Conservation (phyloP, 2,113 vertebrate species). For the Sinocyclocheilus grahami region DNA sequence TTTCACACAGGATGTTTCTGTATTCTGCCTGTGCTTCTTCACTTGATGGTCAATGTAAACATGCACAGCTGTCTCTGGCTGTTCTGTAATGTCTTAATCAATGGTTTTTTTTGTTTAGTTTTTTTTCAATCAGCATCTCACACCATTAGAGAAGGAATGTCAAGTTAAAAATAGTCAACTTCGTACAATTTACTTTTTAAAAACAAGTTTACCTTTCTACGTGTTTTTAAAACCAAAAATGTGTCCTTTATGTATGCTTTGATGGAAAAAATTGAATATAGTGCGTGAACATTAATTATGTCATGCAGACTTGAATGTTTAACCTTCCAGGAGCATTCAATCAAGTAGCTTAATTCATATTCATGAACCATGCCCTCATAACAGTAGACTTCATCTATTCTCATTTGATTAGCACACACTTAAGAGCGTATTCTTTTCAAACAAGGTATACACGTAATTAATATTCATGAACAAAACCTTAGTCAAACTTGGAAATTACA, state of each 20-base stretch:
- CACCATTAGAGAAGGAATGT: not conserved
- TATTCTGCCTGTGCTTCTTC: not conserved
- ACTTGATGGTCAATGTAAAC: too few species aligned
- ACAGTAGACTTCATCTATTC: not conserved
- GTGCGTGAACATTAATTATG: not conserved
- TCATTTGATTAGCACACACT: not conserved
- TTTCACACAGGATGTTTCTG: not conserved
- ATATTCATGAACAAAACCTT: not conserved
- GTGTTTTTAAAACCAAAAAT: not conserved
- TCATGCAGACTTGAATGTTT: not conserved
- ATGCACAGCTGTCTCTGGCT: too few species aligned
- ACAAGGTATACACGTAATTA: not conserved
- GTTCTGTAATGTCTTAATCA: too few species aligned
- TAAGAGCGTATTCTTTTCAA: not conserved
- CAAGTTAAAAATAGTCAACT: not conserved
- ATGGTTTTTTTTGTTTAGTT: too few species aligned
- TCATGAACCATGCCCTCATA: constrained; percentile 3
- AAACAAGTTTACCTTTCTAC: not conserved
- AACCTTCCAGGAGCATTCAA: not conserved
- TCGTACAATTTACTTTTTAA: not conserved
- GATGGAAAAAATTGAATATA: not conserved
- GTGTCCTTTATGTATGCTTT: not conserved
- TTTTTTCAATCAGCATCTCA: too few species aligned
- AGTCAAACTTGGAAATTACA: not conserved
- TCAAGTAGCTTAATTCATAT: not conserved